Conservation (phyloP, 37 sponge, comb jelly and placozoan species). For the Diacarnus erythraeanus region DNA sequence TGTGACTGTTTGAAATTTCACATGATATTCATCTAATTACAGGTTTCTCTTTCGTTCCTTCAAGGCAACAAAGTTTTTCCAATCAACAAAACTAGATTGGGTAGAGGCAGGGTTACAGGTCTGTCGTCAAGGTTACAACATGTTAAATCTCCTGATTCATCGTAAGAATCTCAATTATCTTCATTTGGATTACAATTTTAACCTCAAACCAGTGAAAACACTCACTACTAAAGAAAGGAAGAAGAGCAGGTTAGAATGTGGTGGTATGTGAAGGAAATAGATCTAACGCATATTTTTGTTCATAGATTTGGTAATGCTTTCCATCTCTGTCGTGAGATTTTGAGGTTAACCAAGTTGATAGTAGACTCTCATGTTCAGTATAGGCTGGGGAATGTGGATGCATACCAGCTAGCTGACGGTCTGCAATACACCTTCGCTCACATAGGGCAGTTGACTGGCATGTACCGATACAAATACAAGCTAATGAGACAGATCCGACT, state of each 20-base stretch:
- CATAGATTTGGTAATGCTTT: constrained; percentile 95
- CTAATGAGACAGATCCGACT: constrained; percentile 99
- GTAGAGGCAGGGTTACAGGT: constrained; percentile 99
- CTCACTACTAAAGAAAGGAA: constrained; percentile 98
- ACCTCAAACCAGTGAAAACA: constrained; percentile 98
- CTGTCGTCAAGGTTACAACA: constrained; percentile 99
- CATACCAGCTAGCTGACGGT: constrained; percentile 96
- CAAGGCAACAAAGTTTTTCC: constrained; percentile 99
- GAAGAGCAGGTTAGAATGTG: constrained; percentile 65
- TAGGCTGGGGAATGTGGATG: constrained; percentile 97
- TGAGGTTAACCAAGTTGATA: constrained; percentile 96
- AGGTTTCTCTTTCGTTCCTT: constrained; percentile 97
- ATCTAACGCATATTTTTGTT: not conserved
- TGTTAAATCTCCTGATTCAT: constrained; percentile 98
- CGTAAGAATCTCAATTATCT: constrained; percentile 99
- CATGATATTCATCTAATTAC: not conserved
- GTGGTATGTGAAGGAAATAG: too few relatives aligned
- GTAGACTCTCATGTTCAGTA: constrained; percentile 99
- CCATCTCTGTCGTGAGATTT: constrained; percentile 98
- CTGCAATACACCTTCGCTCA: constrained; percentile 98
- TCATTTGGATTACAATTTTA: constrained; percentile 99
- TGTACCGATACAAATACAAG: constrained; percentile 99
- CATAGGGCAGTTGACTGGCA: constrained; percentile 99
- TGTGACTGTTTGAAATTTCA: not conserved
- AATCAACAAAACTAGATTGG: constrained; percentile 98